phyloP scores from a whole-genome alignment of 1,140 invertebrate genomes.

The Sminthurides bifidus region DNA sequence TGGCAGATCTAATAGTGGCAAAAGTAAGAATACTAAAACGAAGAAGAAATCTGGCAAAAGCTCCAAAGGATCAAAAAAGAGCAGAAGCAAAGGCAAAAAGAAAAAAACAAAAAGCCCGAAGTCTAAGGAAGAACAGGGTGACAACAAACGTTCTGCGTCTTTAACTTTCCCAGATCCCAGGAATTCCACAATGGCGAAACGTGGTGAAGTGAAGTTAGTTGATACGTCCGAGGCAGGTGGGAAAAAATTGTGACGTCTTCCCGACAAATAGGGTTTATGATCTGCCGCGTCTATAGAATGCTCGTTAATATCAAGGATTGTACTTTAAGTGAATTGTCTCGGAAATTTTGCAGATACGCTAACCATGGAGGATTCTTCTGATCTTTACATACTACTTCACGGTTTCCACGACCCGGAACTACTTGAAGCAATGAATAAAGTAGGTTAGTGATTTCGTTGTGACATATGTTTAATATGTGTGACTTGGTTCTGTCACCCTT shows the following conservation, averaged over 20 bases:
- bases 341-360: constrained; percentile 9
- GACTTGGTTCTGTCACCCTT: not conserved
- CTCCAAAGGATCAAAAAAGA: too few relatives aligned
- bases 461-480: not conserved
- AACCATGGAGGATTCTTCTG: constrained; percentile 3
- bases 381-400: constrained; percentile 12
- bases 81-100: not conserved
- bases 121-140: not conserved
- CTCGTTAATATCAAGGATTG: not conserved
- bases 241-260: not conserved
- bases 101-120: not conserved
- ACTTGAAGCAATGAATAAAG: constrained; percentile 8
- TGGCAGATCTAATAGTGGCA: too few relatives aligned
- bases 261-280: not conserved
- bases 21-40: too few relatives aligned
- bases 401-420: constrained; percentile 18
- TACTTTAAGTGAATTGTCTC: not conserved
- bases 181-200: too few relatives aligned
- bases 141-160: not conserved
- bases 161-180: not conserved
- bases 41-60: too few relatives aligned
- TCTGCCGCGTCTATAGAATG: not conserved
- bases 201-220: not conserved
- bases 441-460: constrained; percentile 3
- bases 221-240: not conserved